Evolutionary conservation across 2,797 vertebrate species (phyloP), one percentile per base, ranked within the genome.

Genomic region (Mycteria americana): DNA sequence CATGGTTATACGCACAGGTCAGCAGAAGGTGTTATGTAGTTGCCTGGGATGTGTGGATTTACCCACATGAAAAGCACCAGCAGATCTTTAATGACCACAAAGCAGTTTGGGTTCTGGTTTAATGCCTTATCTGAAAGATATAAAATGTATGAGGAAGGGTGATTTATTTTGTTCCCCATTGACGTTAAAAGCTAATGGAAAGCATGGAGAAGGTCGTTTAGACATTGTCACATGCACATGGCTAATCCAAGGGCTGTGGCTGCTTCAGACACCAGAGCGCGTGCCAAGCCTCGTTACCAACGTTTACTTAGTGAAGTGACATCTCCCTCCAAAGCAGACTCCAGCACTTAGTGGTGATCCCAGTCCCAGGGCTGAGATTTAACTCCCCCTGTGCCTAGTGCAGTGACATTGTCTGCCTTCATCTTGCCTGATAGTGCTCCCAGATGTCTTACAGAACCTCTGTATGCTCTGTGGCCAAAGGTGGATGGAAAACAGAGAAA

Each of bases 361-460:
- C 59, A 51, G 43, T 62, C 11, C 5, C n/a, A 39, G 41, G 39
- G 39, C 43, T 86, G 65, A 33, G 37, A 31, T 60, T 80, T 67
- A 77, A 53, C 16, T 3, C 1, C 1, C 8, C 2, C 6, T 0
- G 3, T 65, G 27, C 18, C 5, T 77, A 53, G 30, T 50, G 18
- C n/a, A 45, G 48, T 56, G 48, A 43, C 11, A 24, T 13, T 77
- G 37, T 57, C 22, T 67, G 3, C 13, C 28, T 51, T 59, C 45
- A 18, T 85, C 72, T 69, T 68, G 64, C 31, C 30, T 65, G 45
- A 33, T 67, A 7, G 1, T 69, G 18, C 64, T 81, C 10, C 18
- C 59, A 59, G 50, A 41, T 69, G 15, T 57, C 45, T 35, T 84
- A 9, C 10, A 88, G 75, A 67, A 48, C 15, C 16, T 86, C 30